Conservation (phyloP, 2,888 invertebrate genomes). For the Epinotia brunnichana region DNA sequence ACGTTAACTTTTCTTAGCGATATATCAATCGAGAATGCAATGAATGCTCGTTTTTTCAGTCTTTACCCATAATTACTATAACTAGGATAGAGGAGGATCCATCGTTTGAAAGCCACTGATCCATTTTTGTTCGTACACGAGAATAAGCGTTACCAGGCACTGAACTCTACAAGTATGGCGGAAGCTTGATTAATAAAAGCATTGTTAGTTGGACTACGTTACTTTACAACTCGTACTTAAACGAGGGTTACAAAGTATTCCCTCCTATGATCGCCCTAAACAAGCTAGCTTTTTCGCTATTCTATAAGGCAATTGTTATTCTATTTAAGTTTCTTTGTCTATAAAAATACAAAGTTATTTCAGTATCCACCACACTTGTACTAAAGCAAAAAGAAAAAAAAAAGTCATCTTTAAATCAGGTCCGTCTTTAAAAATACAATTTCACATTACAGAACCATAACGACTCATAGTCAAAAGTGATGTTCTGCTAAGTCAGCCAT, state of each 20-base stretch:
- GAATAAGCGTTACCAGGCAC: slow-evolving; percentile 28
- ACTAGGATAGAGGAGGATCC: slow-evolving; percentile 4
- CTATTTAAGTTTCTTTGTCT: not conserved
- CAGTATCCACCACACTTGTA: slow-evolving; percentile 32
- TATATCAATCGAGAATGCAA: not conserved
- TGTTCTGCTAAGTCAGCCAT: not conserved
- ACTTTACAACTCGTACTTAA: not conserved
- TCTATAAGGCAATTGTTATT: not conserved
- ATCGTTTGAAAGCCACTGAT: not conserved
- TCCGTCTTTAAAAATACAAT: slow-evolving; percentile 11
- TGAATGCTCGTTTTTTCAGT: not conserved
- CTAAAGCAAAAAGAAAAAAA: slow-evolving; percentile 21
- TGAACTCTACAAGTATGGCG: slow-evolving; percentile 33
- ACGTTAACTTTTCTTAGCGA: not conserved
- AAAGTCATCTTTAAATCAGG: not conserved
- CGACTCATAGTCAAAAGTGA: not conserved
- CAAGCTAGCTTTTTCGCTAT: not conserved
- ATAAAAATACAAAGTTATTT: not conserved
- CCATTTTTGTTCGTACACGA: not conserved
- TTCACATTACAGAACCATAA: not conserved
- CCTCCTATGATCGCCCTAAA: not conserved
- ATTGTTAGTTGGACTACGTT: slow-evolving; percentile 27
- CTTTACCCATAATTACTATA: not conserved
- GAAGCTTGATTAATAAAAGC: slow-evolving; percentile 30
- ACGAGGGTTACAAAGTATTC: not conserved